A percentile compares a stretch with the other conserved stretches of the same genome.
These are phyloP conservation scores for Gallinago paraguaiae DNA, from an alignment of 2,113 vertebrate species.

Conservation along the genomic window DNA sequence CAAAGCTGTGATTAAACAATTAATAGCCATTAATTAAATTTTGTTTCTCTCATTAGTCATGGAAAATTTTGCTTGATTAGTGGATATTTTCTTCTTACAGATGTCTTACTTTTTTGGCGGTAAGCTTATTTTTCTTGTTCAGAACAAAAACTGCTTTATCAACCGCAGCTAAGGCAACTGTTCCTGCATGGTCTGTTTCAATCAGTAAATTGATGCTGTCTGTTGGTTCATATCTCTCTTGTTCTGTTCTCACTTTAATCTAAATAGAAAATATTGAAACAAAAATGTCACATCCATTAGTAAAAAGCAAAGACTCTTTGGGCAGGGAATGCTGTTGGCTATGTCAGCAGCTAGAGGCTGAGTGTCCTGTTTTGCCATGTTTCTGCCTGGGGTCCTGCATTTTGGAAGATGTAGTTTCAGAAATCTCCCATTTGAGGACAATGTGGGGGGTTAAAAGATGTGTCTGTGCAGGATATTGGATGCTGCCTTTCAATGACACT, in stretches of 20 bases:
- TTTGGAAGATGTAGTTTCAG: background rate
- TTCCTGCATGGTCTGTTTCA: constrained; percentile 25
- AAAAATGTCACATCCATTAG: background rate
- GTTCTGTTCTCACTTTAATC: constrained; percentile 53
- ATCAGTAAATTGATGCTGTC: background rate
- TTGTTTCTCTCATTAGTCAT: background rate
- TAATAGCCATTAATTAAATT: background rate
- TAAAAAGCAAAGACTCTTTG: background rate
- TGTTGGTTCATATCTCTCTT: background rate
- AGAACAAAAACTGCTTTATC: constrained; percentile 83
- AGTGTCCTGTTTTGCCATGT: background rate
- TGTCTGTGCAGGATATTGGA: background rate
- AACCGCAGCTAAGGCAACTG: constrained; percentile 79
- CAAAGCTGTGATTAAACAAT: background rate
- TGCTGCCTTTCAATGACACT: background rate
- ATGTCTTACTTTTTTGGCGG: constrained; percentile 75
- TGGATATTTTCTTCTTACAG: background rate
- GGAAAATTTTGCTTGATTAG: background rate
- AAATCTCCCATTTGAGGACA: background rate
- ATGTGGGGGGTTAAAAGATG: background rate
- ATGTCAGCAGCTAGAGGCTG: background rate
- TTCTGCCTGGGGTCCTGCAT: accelerated
- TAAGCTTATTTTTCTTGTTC: constrained; percentile 79
- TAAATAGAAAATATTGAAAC: constrained; percentile 13
- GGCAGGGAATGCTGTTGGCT: background rate